Conservation (phyloP, 2,797 vertebrate species). For the Phyllotis vaccarum region DNA sequence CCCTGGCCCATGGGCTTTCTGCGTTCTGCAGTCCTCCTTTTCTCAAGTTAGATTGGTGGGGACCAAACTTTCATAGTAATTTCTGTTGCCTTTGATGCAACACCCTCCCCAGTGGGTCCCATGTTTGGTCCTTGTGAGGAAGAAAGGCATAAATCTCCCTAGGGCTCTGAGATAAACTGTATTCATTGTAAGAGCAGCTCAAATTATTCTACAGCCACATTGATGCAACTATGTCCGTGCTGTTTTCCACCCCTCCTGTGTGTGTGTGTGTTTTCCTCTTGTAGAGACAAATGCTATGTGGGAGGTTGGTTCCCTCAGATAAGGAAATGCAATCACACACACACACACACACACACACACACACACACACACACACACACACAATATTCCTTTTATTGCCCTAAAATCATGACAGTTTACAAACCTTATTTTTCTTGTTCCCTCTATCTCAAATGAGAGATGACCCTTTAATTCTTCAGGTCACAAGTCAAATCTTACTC, state of each 20-base stretch:
- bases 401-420: background rate
- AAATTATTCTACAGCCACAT: background rate
- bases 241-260: no score
- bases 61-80: constrained; percentile 27
- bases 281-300: background rate
- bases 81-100: background rate
- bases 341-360: background rate
- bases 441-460: background rate
- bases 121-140: background rate
- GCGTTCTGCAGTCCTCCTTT: background rate
- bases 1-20: background rate
- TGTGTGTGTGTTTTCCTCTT: background rate
- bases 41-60: background rate
- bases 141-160: background rate
- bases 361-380: background rate
- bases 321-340: background rate
- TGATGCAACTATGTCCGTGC: background rate
- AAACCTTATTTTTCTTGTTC: background rate
- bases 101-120: background rate
- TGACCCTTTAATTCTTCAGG: background rate
- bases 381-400: background rate
- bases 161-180: background rate
- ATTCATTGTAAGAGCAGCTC: background rate
- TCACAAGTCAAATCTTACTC: background rate
- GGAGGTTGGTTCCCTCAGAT: background rate